Base-by-base conservation (phyloP, 2,888 invertebrate genomes). In the Callyntrura guangdongensis region DNA sequence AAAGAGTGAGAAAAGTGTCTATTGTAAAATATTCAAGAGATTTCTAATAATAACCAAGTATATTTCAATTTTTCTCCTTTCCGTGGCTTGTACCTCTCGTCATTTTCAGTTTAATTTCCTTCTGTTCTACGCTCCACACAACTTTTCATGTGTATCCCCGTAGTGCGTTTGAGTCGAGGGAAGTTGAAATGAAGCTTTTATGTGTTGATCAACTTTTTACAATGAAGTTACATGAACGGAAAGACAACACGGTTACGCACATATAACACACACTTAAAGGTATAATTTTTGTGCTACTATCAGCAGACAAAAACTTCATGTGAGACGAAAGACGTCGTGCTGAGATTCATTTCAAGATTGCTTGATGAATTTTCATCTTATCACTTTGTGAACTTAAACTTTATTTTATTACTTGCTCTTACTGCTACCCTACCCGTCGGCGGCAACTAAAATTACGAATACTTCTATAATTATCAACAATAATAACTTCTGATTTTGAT, bases 321-420 rank as follows among this genome's bases (percentile, higher is more conserved):
- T 77, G 77, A 49, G 74, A 49, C 17, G 74, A 47, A 25, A 77
- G 77, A 53, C 77, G 25, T 77, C 77, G 53, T 53, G 77, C 77
- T 53, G 77, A 83, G 64, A 84, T 83, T 83, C 84, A 79, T 84
- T 59, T 86, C 36, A 36, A 56, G 74, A 49, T 49, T 49, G 79
- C 59, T 79, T 79, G 77, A 86, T 67, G 86, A 86, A 86, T 86
- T 86, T 79, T 86, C 56, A 61, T 61, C 56, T 59, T 81, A 81
- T 81, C 81, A 77, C 53, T 81, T 81, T 81, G 45, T 81, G 45
- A 81, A 53, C 53, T 27, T 81, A 81, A 81, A 17, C 61, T 81
- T 81, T 56, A 12, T 79, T 79, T 36, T 36, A 36, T 36, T 36
- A 36, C 36, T 36, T 36, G 36, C 36, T 36, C 36, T 36, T 36